A percentile compares a stretch with the other conserved stretches of the same genome.
Evolutionary conservation across 2,888 invertebrate species (phyloP).

Genomic region (Caenorhabditis sp.): DNA sequence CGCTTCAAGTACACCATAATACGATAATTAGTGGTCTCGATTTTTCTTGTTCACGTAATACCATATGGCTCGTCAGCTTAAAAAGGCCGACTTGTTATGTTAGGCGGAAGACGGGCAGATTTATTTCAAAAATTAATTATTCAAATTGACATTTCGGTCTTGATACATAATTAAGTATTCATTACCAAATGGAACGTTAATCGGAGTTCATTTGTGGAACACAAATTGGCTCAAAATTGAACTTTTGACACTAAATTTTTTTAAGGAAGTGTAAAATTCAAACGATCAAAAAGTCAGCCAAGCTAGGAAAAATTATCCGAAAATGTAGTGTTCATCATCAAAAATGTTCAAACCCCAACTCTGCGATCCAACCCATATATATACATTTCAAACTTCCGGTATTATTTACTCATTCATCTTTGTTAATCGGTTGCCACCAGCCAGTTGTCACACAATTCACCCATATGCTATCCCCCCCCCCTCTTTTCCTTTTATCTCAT

Average conservation of each 20-base stretch:
- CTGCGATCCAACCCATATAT: not conserved
- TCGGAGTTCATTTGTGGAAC: not conserved
- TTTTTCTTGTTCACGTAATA: not conserved
- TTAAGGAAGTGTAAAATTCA: too few relatives aligned
- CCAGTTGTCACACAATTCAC: not conserved
- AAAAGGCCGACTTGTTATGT: not conserved
- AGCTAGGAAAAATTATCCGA: too few relatives aligned
- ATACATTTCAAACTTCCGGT: not conserved
- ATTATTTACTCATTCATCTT: not conserved
- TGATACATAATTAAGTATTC: not conserved
- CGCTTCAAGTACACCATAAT: constrained; percentile 5
- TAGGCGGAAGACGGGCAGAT: not conserved
- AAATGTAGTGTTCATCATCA: too few relatives aligned
- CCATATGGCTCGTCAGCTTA: not conserved
- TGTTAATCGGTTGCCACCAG: not conserved
- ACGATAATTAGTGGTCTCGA: not conserved
- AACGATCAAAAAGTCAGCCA: too few relatives aligned
- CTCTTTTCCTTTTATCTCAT: not conserved
- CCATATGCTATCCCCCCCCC: not conserved
- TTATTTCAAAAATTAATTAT: not conserved
- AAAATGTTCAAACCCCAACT: not conserved
- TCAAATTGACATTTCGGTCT: not conserved
- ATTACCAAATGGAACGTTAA: not conserved
- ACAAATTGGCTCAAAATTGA: too few relatives aligned
- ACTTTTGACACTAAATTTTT: too few relatives aligned